phyloP scores from a whole-genome alignment of 2,113 vertebrate genomes.

The Megaleporinus macrocephalus region DNA sequence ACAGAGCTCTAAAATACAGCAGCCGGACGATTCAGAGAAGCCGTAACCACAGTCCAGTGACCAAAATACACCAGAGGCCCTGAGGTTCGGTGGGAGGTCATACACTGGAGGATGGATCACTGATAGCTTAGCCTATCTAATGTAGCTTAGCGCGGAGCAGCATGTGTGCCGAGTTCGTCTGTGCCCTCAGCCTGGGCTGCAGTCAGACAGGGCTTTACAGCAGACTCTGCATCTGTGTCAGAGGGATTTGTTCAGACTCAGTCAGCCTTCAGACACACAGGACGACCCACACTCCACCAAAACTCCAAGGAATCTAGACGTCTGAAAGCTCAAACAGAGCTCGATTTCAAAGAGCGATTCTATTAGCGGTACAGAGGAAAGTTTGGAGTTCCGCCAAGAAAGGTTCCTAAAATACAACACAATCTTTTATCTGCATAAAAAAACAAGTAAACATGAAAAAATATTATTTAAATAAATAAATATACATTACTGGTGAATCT shows the following conservation, averaged over 20 bases:
- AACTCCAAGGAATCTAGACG: not conserved
- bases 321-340: not conserved
- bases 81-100: conserved; percentile 39
- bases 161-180: conserved; percentile 8
- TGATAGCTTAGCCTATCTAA: not conserved
- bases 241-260: conserved; percentile 49
- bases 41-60: conserved; percentile 18
- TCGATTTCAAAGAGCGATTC: no score
- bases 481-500: no score
- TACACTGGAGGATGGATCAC: not conserved
- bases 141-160: not conserved
- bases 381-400: not conserved
- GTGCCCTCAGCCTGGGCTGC: not conserved
- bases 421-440: no score
- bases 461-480: no score
- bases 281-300: not conserved
- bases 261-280: conserved; percentile 41
- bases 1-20: conserved; percentile 59
- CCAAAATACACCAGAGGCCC: conserved; percentile 20
- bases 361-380: not conserved
- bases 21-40: not conserved
- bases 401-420: no score
- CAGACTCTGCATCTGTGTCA: conserved; percentile 5
- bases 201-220: conserved; percentile 26
- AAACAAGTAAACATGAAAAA: not conserved